Conservation (phyloP, 1,140 invertebrate genomes). For the Lucilia sericata region DNA sequence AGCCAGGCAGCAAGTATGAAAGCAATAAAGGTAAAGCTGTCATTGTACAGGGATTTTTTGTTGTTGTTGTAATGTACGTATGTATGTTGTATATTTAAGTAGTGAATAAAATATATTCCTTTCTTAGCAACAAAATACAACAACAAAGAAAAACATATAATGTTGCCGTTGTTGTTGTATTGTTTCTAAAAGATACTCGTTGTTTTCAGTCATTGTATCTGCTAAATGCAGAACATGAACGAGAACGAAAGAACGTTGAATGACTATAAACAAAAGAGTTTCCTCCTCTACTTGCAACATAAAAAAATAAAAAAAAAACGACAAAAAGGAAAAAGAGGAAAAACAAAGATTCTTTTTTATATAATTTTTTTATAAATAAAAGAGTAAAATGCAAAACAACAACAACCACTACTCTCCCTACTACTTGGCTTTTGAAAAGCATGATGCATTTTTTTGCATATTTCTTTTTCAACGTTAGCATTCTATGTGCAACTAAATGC, state of each 20-base stretch:
- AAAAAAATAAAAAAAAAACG: too few relatives aligned
- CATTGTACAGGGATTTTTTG: too few relatives aligned
- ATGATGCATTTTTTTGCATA: conserved; percentile 7
- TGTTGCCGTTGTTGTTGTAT: neutral
- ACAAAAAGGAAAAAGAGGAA: too few relatives aligned
- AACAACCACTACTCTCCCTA: neutral
- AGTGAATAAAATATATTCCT: too few relatives aligned
- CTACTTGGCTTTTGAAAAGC: neutral
- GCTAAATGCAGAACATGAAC: conserved; percentile 30
- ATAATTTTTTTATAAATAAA: too few relatives aligned
- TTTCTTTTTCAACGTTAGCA: too few relatives aligned
- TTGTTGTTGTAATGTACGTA: too few relatives aligned
- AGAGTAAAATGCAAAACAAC: neutral
- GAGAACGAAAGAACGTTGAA: neutral
- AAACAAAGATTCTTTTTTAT: too few relatives aligned
- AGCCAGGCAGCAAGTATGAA: neutral
- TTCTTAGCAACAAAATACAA: too few relatives aligned
- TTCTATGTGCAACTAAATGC: neutral
- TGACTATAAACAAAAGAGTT: conserved; percentile 29
- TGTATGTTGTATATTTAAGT: too few relatives aligned
- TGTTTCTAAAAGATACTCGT: neutral
- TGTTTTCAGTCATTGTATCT: neutral
- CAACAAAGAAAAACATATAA: neutral
- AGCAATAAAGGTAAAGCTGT: conserved; percentile 1
- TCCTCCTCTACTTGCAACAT: neutral